Evolutionary conservation across 2,888 invertebrate species (phyloP).

Genomic region (Habroteleia sp.): DNA sequence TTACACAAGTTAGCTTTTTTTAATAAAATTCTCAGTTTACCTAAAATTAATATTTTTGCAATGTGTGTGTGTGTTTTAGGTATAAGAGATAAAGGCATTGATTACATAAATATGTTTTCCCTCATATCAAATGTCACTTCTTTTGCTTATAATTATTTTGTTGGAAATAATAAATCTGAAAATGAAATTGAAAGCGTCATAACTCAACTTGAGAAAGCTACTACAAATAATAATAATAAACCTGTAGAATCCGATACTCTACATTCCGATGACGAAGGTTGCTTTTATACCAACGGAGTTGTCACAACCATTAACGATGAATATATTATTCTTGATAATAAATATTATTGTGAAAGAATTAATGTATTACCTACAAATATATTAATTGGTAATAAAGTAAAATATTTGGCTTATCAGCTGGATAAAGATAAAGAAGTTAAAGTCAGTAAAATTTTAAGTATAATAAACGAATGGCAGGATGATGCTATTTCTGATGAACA

Average conservation of each 20-base stretch:
- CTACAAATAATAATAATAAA: not conserved
- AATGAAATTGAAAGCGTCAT: conserved; percentile 68
- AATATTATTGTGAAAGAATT: conserved; percentile 82
- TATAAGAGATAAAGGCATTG: too few relatives aligned
- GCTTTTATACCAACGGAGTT: conserved; percentile 81
- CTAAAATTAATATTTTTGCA: too few relatives aligned
- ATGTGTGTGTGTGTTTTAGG: too few relatives aligned
- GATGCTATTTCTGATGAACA: conserved; percentile 8
- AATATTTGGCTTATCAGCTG: conserved; percentile 83
- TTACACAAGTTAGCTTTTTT: too few relatives aligned
- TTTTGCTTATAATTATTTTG: conserved; percentile 59
- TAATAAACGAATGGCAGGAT: conserved; percentile 79
- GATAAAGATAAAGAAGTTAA: conserved; percentile 79
- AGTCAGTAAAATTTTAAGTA: conserved; percentile 84
- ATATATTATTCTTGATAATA: conserved; percentile 84
- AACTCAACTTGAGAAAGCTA: conserved; percentile 62
- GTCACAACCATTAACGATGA: conserved; percentile 83
- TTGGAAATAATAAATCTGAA: conserved; percentile 2
- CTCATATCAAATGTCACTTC: conserved; percentile 75
- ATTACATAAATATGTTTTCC: conserved; percentile 82
- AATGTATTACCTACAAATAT: conserved; percentile 76
- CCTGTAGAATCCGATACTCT: not conserved
- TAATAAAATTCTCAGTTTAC: too few relatives aligned
- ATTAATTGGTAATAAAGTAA: conserved; percentile 82
- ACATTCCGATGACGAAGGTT: conserved; percentile 57